These are phyloP conservation scores for Netelia melanura DNA, from an alignment of 2,888 invertebrate species.

Conservation along the genomic window DNA sequence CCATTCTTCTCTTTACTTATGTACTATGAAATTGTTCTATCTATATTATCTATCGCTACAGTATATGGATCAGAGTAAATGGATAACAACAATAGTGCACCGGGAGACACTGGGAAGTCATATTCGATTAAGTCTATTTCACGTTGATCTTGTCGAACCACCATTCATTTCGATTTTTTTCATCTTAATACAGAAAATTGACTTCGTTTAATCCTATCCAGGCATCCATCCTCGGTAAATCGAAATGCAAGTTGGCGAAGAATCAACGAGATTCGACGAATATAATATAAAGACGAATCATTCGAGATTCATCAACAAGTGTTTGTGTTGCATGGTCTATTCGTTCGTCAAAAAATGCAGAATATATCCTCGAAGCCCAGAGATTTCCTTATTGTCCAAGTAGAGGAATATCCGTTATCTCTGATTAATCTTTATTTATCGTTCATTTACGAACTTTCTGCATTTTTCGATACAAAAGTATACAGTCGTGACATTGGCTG, in stretches of 20 bases:
- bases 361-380: slow-evolving; percentile 28
- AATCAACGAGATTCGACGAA: slow-evolving; percentile 16
- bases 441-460: slow-evolving; percentile 39
- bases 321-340: slow-evolving; percentile 41
- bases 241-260: slow-evolving; percentile 40
- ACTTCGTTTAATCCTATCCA: slow-evolving; percentile 57
- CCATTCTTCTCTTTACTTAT: slow-evolving; percentile 82
- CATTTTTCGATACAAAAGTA: slow-evolving; percentile 63
- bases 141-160: slow-evolving; percentile 2
- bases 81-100: slow-evolving; percentile 63
- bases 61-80: slow-evolving; percentile 50
- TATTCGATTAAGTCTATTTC: neutral
- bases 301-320: slow-evolving; percentile 37
- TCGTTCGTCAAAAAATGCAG: slow-evolving; percentile 61
- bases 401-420: slow-evolving; percentile 42
- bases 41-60: slow-evolving; percentile 40
- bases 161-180: slow-evolving; percentile 15
- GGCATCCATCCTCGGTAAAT: slow-evolving; percentile 33
- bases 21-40: slow-evolving; percentile 63
- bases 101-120: slow-evolving; percentile 12
- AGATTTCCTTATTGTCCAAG: slow-evolving; percentile 59
- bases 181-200: slow-evolving; percentile 60
- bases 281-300: neutral
- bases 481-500: slow-evolving; percentile 3
- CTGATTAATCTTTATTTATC: slow-evolving; percentile 18